phyloP scores from a whole-genome alignment of 2,888 invertebrate species.

The Andrena dorsata region DNA sequence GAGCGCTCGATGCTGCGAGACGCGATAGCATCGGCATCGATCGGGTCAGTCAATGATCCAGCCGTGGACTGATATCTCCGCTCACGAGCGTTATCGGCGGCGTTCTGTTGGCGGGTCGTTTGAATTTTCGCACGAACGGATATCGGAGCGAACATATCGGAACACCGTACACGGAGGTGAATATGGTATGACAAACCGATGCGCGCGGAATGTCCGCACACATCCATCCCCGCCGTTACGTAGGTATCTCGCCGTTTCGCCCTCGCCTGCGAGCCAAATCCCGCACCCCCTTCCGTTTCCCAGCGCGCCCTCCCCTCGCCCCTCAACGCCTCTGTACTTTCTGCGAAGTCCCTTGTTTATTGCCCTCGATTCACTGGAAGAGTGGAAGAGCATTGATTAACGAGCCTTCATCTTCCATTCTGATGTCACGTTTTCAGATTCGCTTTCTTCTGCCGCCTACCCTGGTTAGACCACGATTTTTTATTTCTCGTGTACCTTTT shows the following conservation, averaged over 20 bases:
- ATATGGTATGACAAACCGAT: constrained; percentile 65
- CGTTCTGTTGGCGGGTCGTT: constrained; percentile 78
- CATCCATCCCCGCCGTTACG: constrained; percentile 46
- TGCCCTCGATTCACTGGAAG: not conserved
- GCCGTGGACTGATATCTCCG: constrained; percentile 68
- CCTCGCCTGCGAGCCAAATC: not conserved
- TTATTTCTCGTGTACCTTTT: not conserved
- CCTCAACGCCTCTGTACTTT: not conserved
- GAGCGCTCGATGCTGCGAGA: constrained; percentile 47
- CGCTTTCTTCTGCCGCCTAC: not conserved
- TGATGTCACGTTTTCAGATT: not conserved
- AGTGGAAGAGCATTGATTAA: too few relatives aligned
- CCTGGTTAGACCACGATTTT: not conserved
- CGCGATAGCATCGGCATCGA: constrained; percentile 70
- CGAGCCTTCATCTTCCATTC: too few relatives aligned
- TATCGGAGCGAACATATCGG: constrained; percentile 73
- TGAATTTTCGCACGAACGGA: constrained; percentile 81
- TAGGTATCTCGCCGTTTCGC: constrained; percentile 29
- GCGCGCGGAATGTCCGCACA: constrained; percentile 54
- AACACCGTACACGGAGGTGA: constrained; percentile 54
- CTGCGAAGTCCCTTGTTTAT: not conserved
- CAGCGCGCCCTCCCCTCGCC: not conserved
- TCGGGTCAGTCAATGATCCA: constrained; percentile 66
- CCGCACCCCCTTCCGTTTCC: not conserved
- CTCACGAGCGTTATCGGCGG: constrained; percentile 70